A percentile compares a stretch with the other conserved stretches of the same genome.
These are phyloP conservation scores for Rhyacophila evoluta DNA, from an alignment of 2,888 invertebrate species.

Conservation along the genomic window DNA sequence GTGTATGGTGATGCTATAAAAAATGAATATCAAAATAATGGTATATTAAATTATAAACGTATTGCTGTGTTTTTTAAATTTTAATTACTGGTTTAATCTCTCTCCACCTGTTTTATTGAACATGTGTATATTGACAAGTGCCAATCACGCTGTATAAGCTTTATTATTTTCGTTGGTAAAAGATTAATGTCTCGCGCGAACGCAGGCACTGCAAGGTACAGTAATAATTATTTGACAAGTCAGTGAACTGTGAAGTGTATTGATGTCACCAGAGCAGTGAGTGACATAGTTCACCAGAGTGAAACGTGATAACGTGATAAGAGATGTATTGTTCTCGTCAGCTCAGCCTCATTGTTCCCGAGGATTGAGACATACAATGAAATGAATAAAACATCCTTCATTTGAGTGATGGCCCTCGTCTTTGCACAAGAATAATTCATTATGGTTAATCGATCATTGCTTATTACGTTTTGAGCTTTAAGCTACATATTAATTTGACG, in stretches of 20 bases:
- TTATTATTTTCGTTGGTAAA: not conserved
- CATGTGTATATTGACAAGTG: too few relatives aligned
- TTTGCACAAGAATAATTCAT: not conserved
- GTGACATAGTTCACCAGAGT: slow-evolving; percentile 18
- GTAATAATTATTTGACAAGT: slow-evolving; percentile 19
- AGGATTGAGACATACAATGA: not conserved
- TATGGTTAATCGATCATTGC: not conserved
- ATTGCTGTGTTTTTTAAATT: too few relatives aligned
- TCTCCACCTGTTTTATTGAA: too few relatives aligned
- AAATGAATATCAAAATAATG: too few relatives aligned
- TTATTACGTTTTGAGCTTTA: too few relatives aligned
- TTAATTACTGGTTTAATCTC: too few relatives aligned
- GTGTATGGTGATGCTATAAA: too few relatives aligned
- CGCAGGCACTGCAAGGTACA: not conserved
- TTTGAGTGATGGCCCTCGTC: not conserved
- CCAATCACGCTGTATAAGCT: not conserved
- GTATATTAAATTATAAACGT: too few relatives aligned
- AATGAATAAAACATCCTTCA: not conserved
- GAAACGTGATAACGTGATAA: slow-evolving; percentile 9
- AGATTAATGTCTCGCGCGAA: not conserved
- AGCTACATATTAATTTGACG: too few relatives aligned
- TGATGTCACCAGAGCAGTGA: not conserved
- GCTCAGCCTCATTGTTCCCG: not conserved
- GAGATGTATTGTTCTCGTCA: not conserved
- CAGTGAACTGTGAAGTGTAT: slow-evolving; percentile 3